Base-by-base conservation (phyloP, 2,113 vertebrate genomes). In the Mugil cephalus region DNA sequence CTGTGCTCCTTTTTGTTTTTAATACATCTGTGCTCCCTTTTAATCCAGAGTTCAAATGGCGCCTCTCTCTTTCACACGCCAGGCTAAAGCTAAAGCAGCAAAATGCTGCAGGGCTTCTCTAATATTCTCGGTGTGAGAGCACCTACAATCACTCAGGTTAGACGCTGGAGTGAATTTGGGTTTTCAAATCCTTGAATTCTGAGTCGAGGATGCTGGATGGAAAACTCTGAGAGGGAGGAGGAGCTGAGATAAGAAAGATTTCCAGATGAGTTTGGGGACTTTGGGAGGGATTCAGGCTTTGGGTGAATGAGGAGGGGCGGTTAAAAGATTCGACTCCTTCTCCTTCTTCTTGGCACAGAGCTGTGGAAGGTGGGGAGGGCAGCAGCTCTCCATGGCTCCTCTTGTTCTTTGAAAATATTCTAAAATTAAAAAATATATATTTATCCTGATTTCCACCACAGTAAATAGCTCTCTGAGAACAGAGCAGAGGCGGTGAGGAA, bases 231-330 rank as follows among this genome's bases (percentile, higher is more conserved):
- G 47, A 39, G 35, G 51, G 74, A 79, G 51, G 74, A 79, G 65
- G 72, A 77, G 69, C 60, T 0, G 75, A 71, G 86, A 85, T 80
- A 42, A 88, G 69, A 83, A n/a, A 69, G 79, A 87, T 78, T 80
- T 78, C 10, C 46, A 74, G 80, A 85, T 80, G 80, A 80, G 79
- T 83, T 78, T n/a, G 15, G 86, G 80, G 82, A 75, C 69, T 72
- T 36, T 43, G 82, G 76, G 86, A 80, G 72, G 35, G 61, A 71
- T 47, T 68, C 17, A 56, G 40, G 51, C 55, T 87, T 30, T 24
- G 21, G 52, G 43, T 24, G 59, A 15, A 9, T 6, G 63, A 3
- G 17, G 39, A 14, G 21, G 17, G 24, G 43, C 56, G 46, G 52
- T 71, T 68, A 72, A 72, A 68, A 69, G 66, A 36, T 71, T 59